Conservation (phyloP, 2,113 vertebrate genomes). For the Panurus biarmicus region DNA sequence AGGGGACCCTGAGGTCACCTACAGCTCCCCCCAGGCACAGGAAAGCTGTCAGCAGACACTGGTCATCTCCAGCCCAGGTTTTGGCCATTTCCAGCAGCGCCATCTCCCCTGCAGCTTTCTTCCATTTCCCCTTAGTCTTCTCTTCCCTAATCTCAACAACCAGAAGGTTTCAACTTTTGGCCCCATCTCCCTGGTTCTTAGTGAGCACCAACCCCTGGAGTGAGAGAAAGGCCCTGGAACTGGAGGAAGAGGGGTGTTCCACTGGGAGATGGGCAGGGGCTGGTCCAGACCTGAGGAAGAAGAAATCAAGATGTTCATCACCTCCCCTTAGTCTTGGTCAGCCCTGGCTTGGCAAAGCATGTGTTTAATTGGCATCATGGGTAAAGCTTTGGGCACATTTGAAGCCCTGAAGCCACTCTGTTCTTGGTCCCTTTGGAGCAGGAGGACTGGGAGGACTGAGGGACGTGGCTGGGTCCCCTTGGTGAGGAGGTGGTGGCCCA, state of each 20-base stretch:
- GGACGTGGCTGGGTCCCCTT: neutral
- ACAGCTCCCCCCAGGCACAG: neutral
- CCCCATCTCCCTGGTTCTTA: neutral
- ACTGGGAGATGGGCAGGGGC: rapidly evolving
- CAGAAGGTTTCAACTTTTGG: neutral
- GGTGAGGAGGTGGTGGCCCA: neutral
- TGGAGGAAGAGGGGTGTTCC: neutral
- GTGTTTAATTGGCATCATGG: rapidly evolving
- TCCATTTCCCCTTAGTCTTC: neutral
- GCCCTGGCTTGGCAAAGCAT: neutral
- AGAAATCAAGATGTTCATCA: neutral
- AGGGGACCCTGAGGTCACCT: neutral
- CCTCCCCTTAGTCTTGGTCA: rapidly evolving
- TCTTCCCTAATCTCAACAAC: neutral
- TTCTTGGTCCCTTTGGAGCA: neutral
- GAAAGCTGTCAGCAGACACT: too few species aligned
- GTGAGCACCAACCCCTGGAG: neutral
- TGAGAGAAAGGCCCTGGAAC: neutral
- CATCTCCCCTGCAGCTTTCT: neutral
- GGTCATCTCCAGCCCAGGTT: neutral
- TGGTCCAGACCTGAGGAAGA: neutral
- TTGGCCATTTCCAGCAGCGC: neutral
- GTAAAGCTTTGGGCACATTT: neutral
- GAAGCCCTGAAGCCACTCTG: neutral
- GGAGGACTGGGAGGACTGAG: neutral